Base-by-base conservation (phyloP, 2,888 invertebrate species). In the Exocentrus adspersus region DNA sequence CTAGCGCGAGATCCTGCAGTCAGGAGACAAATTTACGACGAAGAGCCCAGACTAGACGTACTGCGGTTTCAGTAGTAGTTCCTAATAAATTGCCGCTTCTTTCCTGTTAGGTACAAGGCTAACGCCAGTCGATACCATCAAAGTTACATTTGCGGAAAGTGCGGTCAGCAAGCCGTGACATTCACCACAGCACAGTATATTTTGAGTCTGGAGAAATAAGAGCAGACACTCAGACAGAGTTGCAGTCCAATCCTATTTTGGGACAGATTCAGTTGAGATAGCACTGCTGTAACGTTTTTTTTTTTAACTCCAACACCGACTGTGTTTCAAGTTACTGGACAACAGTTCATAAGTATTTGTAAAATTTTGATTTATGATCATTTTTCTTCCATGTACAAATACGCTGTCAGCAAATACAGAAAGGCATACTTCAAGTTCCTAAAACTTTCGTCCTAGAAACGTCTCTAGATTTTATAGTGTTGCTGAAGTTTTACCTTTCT, bases 41-140 rank as follows among this genome's bases (percentile, higher is more conserved):
- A 30, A 12, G 32, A 32, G 43, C 32, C 45, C 16, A 46, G 57
- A 46, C 51, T 60, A 66, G 63, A 63, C 63, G 60, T 62, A 60
- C 58, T 66, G 66, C 63, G 60, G 60, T 61, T 54, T 62, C 62
- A 62, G 54, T 59, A 65, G 62, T 53, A 60, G 53, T 52, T 54
- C 45, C 54, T 60, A 66, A 66, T 63, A 60, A 63, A 66, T 63
- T 53, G 61, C 54, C 32, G 56, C 43, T 28, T 54, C 54, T 43
- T 54, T 54, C 48, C 46, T 54, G 53, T 41, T 48, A 41, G 53
- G 60, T 60, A 53, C 60, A 51, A 21, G 53, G 41, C 51, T 30
- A 43, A 51, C 51, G 41, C 46, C 19, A 60, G 46, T 46, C 50
- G 53, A 46, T 54, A 53, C 16, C 45, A 54, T 60, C 48, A 54